phyloP scores from a whole-genome alignment of 2,888 invertebrate species.

The Orthosia incerta region DNA sequence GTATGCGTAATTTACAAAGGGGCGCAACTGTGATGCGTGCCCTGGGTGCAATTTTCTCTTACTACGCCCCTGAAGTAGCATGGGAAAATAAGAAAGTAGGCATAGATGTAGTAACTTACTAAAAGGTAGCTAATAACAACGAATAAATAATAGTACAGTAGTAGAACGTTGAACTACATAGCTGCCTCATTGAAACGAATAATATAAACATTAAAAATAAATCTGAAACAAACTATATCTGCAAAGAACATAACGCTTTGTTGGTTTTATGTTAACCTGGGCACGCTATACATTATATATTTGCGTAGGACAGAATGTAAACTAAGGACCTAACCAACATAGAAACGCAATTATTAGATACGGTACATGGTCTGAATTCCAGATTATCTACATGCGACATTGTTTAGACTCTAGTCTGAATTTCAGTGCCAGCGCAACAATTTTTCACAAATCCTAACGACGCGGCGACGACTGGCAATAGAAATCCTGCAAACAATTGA shows the following conservation, averaged over 20 bases:
- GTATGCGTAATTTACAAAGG: too few species aligned
- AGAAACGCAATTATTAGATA: slow-evolving; percentile 4
- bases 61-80: background rate
- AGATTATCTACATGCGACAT: background rate
- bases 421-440: background rate
- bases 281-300: background rate
- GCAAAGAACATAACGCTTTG: background rate
- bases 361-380: background rate
- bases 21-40: too few species aligned
- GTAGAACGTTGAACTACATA: background rate
- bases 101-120: background rate
- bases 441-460: background rate
- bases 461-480: background rate
- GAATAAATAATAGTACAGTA: too few species aligned
- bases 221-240: background rate
- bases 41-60: too few species aligned
- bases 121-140: background rate
- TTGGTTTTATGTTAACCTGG: background rate
- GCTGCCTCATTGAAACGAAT: background rate
- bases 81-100: background rate
- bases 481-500: background rate
- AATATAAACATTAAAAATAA: background rate
- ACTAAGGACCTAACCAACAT: background rate
- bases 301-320: background rate
- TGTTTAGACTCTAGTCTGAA: background rate